Evolutionary conservation across 64 coral and sea anemone species (phyloP).

Genomic region (Anthopleura sola): DNA sequence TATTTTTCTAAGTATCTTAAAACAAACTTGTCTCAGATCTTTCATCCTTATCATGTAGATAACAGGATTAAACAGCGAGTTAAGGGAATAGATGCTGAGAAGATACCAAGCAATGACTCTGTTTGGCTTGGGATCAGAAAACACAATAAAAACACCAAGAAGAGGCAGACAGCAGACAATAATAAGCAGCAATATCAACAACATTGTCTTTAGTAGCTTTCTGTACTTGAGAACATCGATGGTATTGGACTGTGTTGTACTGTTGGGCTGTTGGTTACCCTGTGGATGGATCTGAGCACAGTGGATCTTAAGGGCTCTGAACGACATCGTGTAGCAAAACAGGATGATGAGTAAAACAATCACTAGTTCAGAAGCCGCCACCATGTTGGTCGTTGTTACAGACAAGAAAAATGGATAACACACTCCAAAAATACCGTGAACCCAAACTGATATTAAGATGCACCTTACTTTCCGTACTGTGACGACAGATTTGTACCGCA

Average conservation of each 20-base stretch:
- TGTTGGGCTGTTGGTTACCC: not conserved
- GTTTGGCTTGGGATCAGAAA: not conserved
- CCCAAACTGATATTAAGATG: not conserved
- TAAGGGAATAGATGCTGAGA: not conserved
- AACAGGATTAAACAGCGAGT: too few relatives aligned
- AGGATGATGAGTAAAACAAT: not conserved
- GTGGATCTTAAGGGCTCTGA: slow-evolving; percentile 1
- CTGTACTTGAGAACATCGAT: slow-evolving; percentile 17
- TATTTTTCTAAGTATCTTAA: not conserved
- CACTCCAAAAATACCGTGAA: not conserved
- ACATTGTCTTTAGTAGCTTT: not conserved
- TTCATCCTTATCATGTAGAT: not conserved
- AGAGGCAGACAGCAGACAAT: not conserved
- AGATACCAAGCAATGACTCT: not conserved
- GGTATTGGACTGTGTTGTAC: not conserved
- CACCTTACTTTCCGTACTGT: not conserved
- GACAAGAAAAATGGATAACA: not conserved
- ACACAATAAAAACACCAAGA: not conserved
- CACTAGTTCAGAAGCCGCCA: not conserved
- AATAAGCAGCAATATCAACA: not conserved
- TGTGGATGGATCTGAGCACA: not conserved
- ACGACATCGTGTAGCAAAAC: not conserved
- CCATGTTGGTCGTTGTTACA: not conserved
- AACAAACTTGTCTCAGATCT: not conserved
- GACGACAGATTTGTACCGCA: not conserved